These are phyloP conservation scores for Pedicia rivosa DNA, from an alignment of 2,888 invertebrate species.

Conservation along the genomic window DNA sequence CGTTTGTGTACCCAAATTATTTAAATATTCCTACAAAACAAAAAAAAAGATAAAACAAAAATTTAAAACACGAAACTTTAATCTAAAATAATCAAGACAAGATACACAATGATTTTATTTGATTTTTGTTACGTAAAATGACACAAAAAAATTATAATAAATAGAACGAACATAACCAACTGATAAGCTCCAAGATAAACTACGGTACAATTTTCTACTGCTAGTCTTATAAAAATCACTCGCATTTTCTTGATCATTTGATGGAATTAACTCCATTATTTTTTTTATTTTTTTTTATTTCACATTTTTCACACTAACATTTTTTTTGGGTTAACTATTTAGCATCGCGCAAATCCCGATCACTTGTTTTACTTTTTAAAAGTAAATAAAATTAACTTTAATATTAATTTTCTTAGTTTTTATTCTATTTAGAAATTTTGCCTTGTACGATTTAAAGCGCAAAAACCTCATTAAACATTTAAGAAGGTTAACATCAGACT, in stretches of 20 bases:
- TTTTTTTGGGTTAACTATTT: too few species aligned
- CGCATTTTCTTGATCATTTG: constrained; percentile 5
- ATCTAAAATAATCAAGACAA: neutral
- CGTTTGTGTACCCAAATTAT: constrained; percentile 22
- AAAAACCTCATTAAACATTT: too few species aligned
- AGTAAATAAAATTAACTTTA: too few species aligned
- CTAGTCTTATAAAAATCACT: constrained; percentile 2
- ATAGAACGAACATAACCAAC: constrained; percentile 1
- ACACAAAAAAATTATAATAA: neutral
- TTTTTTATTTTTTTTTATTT: neutral
- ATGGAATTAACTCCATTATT: constrained; percentile 5
- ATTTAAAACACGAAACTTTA: neutral
- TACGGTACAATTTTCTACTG: constrained; percentile 1
- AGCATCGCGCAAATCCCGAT: too few species aligned
- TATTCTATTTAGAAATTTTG: too few species aligned
- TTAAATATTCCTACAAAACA: constrained; percentile 16
- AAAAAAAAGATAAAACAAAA: neutral
- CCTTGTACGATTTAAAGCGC: too few species aligned
- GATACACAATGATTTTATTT: too few species aligned
- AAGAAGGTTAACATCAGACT: too few species aligned
- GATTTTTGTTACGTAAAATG: too few species aligned
- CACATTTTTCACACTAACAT: neutral
- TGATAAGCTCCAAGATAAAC: constrained; percentile 2
- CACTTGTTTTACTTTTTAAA: too few species aligned
- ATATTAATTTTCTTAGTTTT: too few species aligned